These are phyloP conservation scores for Drosophila lacicola DNA, from an alignment of 2,888 invertebrate genomes.

Conservation along the genomic window DNA sequence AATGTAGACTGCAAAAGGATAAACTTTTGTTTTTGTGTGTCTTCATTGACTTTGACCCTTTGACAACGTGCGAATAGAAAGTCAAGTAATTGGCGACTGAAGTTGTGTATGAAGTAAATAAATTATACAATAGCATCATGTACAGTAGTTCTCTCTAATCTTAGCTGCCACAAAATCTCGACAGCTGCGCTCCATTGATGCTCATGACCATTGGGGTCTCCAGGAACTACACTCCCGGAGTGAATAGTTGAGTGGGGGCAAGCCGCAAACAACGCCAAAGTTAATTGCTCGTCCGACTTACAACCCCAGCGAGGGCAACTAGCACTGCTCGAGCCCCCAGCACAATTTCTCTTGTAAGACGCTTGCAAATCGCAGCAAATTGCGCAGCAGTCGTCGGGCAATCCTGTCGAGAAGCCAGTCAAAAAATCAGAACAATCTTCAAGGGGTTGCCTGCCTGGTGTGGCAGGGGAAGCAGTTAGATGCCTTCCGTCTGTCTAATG, in stretches of 20 bases:
- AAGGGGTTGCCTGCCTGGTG: not conserved
- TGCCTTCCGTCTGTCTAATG: constrained; percentile 34
- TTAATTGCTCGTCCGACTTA: constrained; percentile 63
- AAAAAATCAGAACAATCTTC: constrained; percentile 36
- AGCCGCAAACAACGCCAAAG: constrained; percentile 64
- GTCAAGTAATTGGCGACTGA: constrained; percentile 12
- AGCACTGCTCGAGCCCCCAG: constrained; percentile 1
- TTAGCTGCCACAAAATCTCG: constrained; percentile 38
- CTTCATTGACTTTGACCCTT: constrained; percentile 40
- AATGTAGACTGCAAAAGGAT: constrained; percentile 27
- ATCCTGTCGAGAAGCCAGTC: constrained; percentile 27
- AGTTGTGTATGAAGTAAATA: constrained; percentile 3
- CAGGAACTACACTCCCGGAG: constrained; percentile 10
- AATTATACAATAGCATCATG: constrained; percentile 10
- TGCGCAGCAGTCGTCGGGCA: constrained; percentile 38
- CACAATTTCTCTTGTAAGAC: constrained; percentile 15
- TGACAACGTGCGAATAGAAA: constrained; percentile 30
- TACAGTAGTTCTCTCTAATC: not conserved
- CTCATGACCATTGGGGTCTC: constrained; percentile 40
- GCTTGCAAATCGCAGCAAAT: constrained; percentile 50
- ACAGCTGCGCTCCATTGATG: constrained; percentile 64
- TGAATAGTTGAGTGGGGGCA: constrained; percentile 14
- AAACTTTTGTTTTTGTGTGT: constrained; percentile 7
- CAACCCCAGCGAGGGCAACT: constrained; percentile 54
- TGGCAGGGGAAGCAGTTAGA: not conserved